These are phyloP conservation scores for Myotis daubentonii DNA, from an alignment of 2,797 vertebrate species.

Conservation along the genomic window DNA sequence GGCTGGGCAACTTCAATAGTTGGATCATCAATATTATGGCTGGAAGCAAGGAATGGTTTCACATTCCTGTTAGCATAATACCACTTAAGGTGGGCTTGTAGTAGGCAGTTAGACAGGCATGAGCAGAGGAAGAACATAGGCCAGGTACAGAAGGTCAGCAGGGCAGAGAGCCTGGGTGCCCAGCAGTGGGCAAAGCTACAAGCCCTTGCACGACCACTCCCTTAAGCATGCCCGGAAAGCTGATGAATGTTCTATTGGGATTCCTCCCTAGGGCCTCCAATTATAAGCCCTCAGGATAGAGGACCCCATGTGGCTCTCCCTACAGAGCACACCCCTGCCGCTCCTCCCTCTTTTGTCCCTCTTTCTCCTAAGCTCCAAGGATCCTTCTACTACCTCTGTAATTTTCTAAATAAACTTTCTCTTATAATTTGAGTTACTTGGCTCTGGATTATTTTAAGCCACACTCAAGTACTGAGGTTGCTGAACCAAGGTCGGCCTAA, in stretches of 20 bases:
- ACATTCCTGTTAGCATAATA: background rate
- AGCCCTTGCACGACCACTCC: background rate
- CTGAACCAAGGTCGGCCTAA: background rate
- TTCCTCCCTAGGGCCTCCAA: background rate
- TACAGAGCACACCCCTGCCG: background rate
- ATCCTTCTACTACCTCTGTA: background rate
- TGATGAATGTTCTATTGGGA: background rate
- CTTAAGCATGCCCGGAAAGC: background rate
- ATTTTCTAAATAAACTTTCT: background rate
- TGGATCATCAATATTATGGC: background rate
- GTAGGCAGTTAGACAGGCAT: background rate
- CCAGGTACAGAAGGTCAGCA: background rate
- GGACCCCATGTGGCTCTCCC: background rate
- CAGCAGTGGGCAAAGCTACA: background rate
- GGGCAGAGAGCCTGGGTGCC: background rate
- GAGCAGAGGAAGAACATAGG: background rate
- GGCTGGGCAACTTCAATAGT: constrained; percentile 44
- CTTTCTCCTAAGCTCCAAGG: background rate
- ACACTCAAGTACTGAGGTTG: background rate
- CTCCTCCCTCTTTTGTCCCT: background rate
- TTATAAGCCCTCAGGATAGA: background rate
- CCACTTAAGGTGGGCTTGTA: background rate
- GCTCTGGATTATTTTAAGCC: background rate
- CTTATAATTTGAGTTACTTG: background rate
- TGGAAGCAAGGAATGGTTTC: constrained; percentile 1